These are phyloP conservation scores for Artibeus lituratus DNA, from an alignment of 2,797 vertebrate genomes.

Conservation along the genomic window DNA sequence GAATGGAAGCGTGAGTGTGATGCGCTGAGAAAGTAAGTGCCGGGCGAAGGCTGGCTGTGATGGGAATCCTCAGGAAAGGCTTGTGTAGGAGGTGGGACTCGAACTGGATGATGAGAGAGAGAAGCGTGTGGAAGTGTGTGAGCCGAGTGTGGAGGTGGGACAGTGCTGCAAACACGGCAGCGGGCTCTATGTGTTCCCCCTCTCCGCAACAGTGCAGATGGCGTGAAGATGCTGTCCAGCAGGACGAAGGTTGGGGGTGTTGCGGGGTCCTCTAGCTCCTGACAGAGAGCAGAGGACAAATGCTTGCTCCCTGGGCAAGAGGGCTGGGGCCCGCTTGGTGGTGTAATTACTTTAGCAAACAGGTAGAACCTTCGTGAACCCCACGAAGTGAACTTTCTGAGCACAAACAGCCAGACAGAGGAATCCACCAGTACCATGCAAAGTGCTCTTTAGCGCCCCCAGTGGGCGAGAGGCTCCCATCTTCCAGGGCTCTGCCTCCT, in stretches of 20 bases:
- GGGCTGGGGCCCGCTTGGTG: neutral
- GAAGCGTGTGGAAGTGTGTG: neutral
- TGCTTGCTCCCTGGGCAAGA: neutral
- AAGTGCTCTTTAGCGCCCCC: neutral
- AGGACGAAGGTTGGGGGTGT: neutral
- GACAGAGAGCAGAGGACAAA: neutral
- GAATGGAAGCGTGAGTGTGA: constrained; percentile 23
- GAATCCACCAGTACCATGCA: neutral
- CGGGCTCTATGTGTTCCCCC: neutral
- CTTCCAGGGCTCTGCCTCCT: neutral
- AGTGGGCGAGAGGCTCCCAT: neutral
- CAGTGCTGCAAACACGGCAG: neutral
- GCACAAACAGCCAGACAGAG: neutral
- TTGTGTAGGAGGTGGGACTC: constrained; percentile 58
- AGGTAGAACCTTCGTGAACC: neutral
- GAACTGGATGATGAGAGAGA: neutral
- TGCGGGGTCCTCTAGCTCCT: neutral
- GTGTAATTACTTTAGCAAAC: neutral
- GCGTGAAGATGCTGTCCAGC: neutral
- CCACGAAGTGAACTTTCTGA: neutral
- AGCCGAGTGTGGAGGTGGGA: neutral
- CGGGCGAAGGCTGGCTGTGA: neutral
- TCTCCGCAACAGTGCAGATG: neutral
- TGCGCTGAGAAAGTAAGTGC: neutral
- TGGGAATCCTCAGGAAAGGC: constrained; percentile 35